These are phyloP conservation scores for Pygmarrhopalites habei DNA, from an alignment of 1,140 invertebrate species.

Conservation along the genomic window DNA sequence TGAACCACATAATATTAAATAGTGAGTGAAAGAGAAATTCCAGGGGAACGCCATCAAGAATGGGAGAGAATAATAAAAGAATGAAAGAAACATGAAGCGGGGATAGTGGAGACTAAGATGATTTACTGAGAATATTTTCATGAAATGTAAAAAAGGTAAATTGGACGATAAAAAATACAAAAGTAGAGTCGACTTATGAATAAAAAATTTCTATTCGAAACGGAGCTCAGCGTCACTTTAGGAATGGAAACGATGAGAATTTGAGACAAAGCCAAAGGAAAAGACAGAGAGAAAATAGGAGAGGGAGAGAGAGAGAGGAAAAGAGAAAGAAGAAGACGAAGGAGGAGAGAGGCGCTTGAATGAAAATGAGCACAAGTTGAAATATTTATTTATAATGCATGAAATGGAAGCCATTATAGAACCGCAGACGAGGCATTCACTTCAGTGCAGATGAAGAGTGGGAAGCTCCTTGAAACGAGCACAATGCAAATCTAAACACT, in stretches of 20 bases:
- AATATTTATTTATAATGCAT: slow-evolving; percentile 22
- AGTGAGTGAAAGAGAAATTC: too few species aligned
- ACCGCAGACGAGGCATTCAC: slow-evolving; percentile 8
- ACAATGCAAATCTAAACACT: slow-evolving; percentile 8
- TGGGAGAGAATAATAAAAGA: not conserved
- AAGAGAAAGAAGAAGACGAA: not conserved
- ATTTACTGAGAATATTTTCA: too few species aligned
- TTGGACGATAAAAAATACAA: too few species aligned
- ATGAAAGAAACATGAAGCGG: not conserved
- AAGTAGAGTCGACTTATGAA: too few species aligned
- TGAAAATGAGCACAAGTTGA: slow-evolving; percentile 6
- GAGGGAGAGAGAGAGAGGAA: not conserved
- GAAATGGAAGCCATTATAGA: slow-evolving; percentile 13
- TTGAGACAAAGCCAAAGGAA: too few species aligned
- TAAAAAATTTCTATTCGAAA: too few species aligned
- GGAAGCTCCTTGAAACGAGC: not conserved
- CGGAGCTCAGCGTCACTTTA: too few species aligned
- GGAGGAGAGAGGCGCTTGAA: slow-evolving; percentile 1
- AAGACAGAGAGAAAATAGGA: too few species aligned
- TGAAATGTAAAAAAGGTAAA: too few species aligned
- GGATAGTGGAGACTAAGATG: not conserved
- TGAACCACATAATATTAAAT: too few species aligned
- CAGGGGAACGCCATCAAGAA: too few species aligned
- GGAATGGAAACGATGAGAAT: too few species aligned
- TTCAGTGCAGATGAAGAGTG: slow-evolving; percentile 10